These are phyloP conservation scores for Aegithalos caudatus DNA, from an alignment of 2,113 vertebrate genomes.

Conservation along the genomic window DNA sequence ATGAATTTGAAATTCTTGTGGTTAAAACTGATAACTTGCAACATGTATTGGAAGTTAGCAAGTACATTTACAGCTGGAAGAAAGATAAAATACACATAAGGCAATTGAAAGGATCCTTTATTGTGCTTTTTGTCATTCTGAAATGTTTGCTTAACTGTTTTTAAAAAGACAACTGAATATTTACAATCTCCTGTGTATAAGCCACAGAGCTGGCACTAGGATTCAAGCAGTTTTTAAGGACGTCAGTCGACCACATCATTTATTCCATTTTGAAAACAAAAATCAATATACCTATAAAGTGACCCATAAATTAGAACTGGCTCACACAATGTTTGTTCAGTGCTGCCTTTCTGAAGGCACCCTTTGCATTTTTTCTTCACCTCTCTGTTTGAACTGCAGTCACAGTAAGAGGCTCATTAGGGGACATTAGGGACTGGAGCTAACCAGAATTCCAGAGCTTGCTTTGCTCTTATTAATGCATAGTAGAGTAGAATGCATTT, in stretches of 20 bases:
- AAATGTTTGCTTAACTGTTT: slow-evolving; percentile 70
- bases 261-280: slow-evolving; percentile 92
- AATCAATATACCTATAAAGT: slow-evolving; percentile 94
- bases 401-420: slow-evolving; percentile 90
- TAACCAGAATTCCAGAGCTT: slow-evolving; percentile 88
- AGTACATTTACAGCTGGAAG: slow-evolving; percentile 35
- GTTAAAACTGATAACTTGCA: slow-evolving; percentile 60
- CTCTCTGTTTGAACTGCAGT: slow-evolving; percentile 91
- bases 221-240: slow-evolving; percentile 77
- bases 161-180: slow-evolving; percentile 60
- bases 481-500: slow-evolving; percentile 92
- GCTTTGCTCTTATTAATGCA: slow-evolving; percentile 96
- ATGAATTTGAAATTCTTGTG: slow-evolving; percentile 54
- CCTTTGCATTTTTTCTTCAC: slow-evolving; percentile 87
- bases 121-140: slow-evolving; percentile 50
- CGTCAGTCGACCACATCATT: slow-evolving; percentile 82
- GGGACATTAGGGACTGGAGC: slow-evolving; percentile 87
- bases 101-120: slow-evolving; percentile 29
- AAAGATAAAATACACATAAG: slow-evolving; percentile 31
- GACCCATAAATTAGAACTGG: slow-evolving; percentile 90
- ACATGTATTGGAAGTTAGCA: slow-evolving; percentile 17
- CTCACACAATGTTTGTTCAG: slow-evolving; percentile 85
- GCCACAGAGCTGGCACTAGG: slow-evolving; percentile 43
- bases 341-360: slow-evolving; percentile 83
- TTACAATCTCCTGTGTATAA: slow-evolving; percentile 43